Evolutionary conservation across 2,113 vertebrate species (phyloP).

Genomic region (Heterotilapia buettikoferi): DNA sequence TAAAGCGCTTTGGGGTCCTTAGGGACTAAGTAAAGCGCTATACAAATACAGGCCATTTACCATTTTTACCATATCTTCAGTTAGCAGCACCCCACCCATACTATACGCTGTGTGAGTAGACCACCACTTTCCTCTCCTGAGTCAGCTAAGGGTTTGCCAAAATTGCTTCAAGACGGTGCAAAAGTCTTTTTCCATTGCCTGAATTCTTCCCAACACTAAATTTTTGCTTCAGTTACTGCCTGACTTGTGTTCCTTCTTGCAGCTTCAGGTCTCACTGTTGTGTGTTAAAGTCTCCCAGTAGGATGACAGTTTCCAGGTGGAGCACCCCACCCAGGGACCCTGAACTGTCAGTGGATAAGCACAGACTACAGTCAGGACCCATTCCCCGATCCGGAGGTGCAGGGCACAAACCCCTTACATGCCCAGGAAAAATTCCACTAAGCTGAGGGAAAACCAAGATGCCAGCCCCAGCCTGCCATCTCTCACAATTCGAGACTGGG

Average conservation of each 20-base stretch:
- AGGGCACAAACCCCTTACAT: background rate
- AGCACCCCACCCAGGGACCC: background rate
- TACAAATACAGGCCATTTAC: background rate
- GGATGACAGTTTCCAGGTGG: background rate
- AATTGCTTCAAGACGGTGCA: background rate
- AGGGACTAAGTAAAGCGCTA: background rate
- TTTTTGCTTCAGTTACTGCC: background rate
- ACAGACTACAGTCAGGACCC: background rate
- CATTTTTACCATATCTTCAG: background rate
- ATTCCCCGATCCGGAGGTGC: background rate
- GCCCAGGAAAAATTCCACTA: background rate
- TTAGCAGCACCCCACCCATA: background rate
- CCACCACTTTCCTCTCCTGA: background rate
- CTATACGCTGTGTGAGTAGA: background rate
- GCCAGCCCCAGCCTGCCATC: background rate
- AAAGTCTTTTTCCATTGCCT: background rate
- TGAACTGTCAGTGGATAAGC: background rate
- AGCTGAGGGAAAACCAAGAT: background rate
- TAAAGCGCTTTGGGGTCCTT: background rate
- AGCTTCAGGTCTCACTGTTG: background rate
- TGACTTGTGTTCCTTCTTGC: background rate
- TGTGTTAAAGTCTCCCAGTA: background rate
- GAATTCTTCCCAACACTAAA: background rate
- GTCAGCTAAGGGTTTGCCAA: background rate
- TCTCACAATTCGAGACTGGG: background rate